Evolutionary conservation across 2,113 vertebrate genomes (phyloP).

Genomic region (Anser cygnoides): DNA sequence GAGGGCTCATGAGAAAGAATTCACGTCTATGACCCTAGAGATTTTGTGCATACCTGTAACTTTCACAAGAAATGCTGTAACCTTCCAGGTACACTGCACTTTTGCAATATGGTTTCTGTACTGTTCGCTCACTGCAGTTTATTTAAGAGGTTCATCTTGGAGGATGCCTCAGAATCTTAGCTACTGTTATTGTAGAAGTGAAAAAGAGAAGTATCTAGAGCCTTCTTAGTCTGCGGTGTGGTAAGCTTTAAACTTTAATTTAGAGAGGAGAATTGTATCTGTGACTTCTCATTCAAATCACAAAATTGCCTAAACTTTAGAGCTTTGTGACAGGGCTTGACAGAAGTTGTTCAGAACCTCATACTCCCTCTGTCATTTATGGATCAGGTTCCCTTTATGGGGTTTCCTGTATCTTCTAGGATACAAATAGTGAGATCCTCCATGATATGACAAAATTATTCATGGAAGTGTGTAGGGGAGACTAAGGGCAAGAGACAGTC

Average conservation of each 20-base stretch:
- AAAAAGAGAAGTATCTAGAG: not conserved
- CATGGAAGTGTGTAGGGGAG: not conserved
- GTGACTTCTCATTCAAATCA: not conserved
- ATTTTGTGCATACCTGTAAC: not conserved
- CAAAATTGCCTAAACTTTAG: not conserved
- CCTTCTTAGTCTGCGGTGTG: not conserved
- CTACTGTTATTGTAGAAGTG: not conserved
- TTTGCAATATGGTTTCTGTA: not conserved
- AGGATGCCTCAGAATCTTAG: not conserved
- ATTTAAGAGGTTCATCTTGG: not conserved
- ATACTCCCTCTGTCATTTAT: not conserved
- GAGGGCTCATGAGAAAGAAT: not conserved
- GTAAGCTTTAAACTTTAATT: not conserved
- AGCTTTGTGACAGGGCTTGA: not conserved
- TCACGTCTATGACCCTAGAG: not conserved
- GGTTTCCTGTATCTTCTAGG: not conserved
- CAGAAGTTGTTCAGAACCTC: not conserved
- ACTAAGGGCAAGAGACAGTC: not conserved
- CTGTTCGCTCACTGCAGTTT: not conserved
- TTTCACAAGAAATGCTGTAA: not conserved
- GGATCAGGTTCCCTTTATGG: not conserved
- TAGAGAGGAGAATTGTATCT: not conserved
- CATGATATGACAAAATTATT: not conserved
- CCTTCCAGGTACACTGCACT: not conserved
- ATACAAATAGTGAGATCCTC: not conserved